Evolutionary conservation across 2,888 invertebrate genomes (phyloP).

Genomic region (Timema cristinae): DNA sequence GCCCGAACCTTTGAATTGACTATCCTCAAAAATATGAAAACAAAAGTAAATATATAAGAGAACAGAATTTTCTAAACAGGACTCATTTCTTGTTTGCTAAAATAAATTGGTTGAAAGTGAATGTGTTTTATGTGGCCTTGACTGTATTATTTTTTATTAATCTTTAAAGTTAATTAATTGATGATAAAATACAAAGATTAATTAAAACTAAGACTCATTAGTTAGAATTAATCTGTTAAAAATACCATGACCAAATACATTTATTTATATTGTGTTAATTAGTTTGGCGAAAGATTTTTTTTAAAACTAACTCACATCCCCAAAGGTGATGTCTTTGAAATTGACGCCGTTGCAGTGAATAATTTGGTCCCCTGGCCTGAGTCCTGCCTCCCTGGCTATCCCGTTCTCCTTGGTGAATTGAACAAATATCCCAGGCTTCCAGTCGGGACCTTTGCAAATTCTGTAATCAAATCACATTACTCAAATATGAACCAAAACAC

Average conservation of each 20-base stretch:
- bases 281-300: slow-evolving; percentile 13
- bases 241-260: neutral
- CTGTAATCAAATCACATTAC: slow-evolving; percentile 44
- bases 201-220: too few relatives aligned
- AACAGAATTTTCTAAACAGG: too few relatives aligned
- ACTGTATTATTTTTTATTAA: too few relatives aligned
- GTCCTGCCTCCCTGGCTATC: slow-evolving; percentile 80
- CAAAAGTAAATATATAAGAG: too few relatives aligned
- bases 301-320: slow-evolving; percentile 63
- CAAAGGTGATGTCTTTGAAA: slow-evolving; percentile 67
- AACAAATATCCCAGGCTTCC: slow-evolving; percentile 83
- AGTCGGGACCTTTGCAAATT: slow-evolving; percentile 80
- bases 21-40: too few relatives aligned
- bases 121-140: too few relatives aligned
- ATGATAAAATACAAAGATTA: too few relatives aligned
- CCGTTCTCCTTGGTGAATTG: slow-evolving; percentile 88
- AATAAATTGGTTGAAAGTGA: too few relatives aligned
- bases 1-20: too few relatives aligned
- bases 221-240: neutral
- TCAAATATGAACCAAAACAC: neutral
- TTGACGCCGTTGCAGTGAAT: slow-evolving; percentile 76
- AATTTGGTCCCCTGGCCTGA: slow-evolving; percentile 88
- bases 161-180: too few relatives aligned
- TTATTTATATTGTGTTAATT: neutral
- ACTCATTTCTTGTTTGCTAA: too few relatives aligned